Evolutionary conservation across 1,140 invertebrate genomes (phyloP).

Genomic region (Lepidurus arcticus): DNA sequence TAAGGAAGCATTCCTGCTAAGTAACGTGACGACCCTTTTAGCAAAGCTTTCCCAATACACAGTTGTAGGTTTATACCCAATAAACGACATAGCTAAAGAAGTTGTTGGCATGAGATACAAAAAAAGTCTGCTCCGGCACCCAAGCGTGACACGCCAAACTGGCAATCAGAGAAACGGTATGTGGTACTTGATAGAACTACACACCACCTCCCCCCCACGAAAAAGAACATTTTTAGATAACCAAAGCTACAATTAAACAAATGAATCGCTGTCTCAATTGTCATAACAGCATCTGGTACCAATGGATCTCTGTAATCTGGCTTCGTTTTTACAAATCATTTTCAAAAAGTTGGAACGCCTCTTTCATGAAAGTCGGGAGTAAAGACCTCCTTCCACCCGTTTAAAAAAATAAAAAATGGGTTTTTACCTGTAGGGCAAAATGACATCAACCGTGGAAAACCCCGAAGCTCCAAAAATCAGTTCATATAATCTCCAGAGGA

Average conservation of each 20-base stretch:
- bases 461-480: neutral
- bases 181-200: neutral
- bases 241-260: neutral
- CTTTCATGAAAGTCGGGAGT: neutral
- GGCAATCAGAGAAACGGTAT: neutral
- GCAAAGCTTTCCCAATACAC: neutral
- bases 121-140: neutral
- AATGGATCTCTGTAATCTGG: neutral
- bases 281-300: neutral
- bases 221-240: neutral
- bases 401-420: no score
- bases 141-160: constrained; percentile 9
- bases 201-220: neutral
- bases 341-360: neutral
- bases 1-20: neutral
- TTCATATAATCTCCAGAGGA: neutral
- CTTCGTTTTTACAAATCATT: neutral
- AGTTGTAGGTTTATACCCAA: neutral
- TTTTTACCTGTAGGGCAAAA: neutral
- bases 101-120: neutral
- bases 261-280: neutral
- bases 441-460: neutral
- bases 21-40: constrained; percentile 13
- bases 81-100: neutral
- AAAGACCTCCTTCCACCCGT: neutral